Conservation (phyloP, 2,888 invertebrate species). For the Folsomia candida region DNA sequence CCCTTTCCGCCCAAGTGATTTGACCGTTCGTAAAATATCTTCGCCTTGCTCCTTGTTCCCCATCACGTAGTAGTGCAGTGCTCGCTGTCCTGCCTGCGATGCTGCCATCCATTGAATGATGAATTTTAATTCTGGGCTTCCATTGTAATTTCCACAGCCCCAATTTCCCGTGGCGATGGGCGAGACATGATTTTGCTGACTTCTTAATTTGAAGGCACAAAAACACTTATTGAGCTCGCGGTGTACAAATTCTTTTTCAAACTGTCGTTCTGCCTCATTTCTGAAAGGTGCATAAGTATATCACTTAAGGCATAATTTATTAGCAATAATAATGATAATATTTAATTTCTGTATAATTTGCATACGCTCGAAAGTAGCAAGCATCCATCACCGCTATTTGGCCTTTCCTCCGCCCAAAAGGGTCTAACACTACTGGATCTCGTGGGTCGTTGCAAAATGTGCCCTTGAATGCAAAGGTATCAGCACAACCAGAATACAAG, state of each 20-base stretch:
- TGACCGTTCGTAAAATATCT: background rate
- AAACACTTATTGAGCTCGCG: constrained; percentile 57
- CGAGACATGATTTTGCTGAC: constrained; percentile 50
- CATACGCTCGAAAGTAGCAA: constrained; percentile 51
- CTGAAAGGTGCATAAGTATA: background rate
- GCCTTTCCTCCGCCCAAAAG: constrained; percentile 20
- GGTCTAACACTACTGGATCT: background rate
- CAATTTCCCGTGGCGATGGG: constrained; percentile 59
- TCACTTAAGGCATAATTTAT: background rate
- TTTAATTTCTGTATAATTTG: background rate
- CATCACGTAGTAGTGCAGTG: background rate
- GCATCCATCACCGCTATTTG: constrained; percentile 60
- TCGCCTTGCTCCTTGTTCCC: background rate
- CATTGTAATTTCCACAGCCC: constrained; percentile 59
- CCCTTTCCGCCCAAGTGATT: background rate
- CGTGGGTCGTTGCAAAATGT: background rate
- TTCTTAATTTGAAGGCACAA: constrained; percentile 19
- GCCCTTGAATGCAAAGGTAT: background rate
- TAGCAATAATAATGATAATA: background rate
- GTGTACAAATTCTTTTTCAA: constrained; percentile 44
- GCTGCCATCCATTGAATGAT: constrained; percentile 58
- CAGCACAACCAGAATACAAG: constrained; percentile 54
- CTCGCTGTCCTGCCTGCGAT: constrained; percentile 39
- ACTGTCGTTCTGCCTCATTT: background rate
- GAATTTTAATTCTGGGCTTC: constrained; percentile 63